Evolutionary conservation across 1,140 invertebrate species (phyloP), one percentile per base, ranked within the genome.

Genomic region (Episyrphus balteatus): DNA sequence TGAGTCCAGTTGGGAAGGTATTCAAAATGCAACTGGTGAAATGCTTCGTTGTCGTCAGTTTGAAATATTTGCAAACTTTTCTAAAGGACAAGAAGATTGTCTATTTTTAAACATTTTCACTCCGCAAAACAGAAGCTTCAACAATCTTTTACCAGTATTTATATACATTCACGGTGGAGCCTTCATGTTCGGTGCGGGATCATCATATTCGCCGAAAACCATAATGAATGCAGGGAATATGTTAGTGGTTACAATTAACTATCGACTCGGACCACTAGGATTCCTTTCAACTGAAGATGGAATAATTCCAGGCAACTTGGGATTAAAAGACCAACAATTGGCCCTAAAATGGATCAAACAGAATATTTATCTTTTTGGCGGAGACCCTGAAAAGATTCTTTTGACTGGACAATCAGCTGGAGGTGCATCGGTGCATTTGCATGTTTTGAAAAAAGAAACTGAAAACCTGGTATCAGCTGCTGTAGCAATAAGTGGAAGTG

Each of bases 251-350:
- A 77, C 73, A 10, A 62, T 83, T 2, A 81, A 80, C 57, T 83
- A 81, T 57, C 61, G 82, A n/a, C 51, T 83, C 21, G 79, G 78
- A 17, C 70, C 75, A 7, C 53, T 82, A 31, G 78, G 78, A 19
- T 81, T 82, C 56, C 57, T 79, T 0, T 77, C 75, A 46, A 75
- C 77, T 0, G 76, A 73, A 3, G 77, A 80, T 51, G 58, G 67
- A 0, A 58, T 66, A 3, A 62, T 73, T 2, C 72, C 77, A 2
- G 80, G 81, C 1, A 83, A 83, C 62, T 71, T 70, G 33, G 80
- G 80, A 0, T 53, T 85, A 3, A 79, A 79, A 59, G 83, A 85
- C 64, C 80, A 83, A 59, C 62, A 73, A 0, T 57, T 75, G 46
- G 81, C 80, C 3, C 50, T 84, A 2, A 67, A 74, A 49, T 84